Conservation (phyloP, 2,113 vertebrate genomes). For the Panurus biarmicus region DNA sequence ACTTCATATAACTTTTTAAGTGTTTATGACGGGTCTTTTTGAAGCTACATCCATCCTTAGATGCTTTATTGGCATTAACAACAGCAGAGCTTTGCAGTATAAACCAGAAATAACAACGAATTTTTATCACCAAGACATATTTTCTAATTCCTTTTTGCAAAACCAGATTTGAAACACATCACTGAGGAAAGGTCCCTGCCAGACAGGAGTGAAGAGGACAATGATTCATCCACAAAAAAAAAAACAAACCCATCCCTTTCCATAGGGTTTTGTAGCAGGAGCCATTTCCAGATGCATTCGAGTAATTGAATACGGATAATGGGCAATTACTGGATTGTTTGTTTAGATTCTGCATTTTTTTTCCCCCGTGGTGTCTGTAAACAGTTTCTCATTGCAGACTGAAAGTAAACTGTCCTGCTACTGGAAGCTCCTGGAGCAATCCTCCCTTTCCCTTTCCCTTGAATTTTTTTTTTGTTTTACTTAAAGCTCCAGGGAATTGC, state of each 20-base stretch:
- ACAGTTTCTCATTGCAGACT: slow-evolving; percentile 4
- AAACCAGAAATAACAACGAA: not conserved
- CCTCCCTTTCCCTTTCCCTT: not conserved
- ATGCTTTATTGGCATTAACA: not conserved
- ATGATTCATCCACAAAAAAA: slow-evolving; percentile 34
- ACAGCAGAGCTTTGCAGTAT: not conserved
- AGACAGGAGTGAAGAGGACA: not conserved
- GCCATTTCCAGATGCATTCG: slow-evolving; percentile 42
- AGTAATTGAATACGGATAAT: slow-evolving; percentile 57
- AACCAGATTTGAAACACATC: not conserved
- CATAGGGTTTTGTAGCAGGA: not conserved
- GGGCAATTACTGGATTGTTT: slow-evolving; percentile 62
- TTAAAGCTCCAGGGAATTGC: not conserved
- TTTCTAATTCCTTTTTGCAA: not conserved
- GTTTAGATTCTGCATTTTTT: slow-evolving; percentile 41
- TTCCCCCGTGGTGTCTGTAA: slow-evolving; percentile 35
- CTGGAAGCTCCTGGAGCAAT: not conserved
- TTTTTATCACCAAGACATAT: not conserved
- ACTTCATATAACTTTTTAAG: not conserved
- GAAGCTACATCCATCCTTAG: not conserved
- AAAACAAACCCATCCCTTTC: not conserved
- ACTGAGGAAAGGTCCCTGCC: not conserved
- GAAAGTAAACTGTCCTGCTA: slow-evolving; percentile 16
- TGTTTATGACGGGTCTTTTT: not conserved
- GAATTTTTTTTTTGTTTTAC: not conserved